A percentile compares a stretch with the other conserved stretches of the same genome.
Evolutionary conservation across 1,140 invertebrate genomes (phyloP).

Genomic region (Anadara kagoshimensis): DNA sequence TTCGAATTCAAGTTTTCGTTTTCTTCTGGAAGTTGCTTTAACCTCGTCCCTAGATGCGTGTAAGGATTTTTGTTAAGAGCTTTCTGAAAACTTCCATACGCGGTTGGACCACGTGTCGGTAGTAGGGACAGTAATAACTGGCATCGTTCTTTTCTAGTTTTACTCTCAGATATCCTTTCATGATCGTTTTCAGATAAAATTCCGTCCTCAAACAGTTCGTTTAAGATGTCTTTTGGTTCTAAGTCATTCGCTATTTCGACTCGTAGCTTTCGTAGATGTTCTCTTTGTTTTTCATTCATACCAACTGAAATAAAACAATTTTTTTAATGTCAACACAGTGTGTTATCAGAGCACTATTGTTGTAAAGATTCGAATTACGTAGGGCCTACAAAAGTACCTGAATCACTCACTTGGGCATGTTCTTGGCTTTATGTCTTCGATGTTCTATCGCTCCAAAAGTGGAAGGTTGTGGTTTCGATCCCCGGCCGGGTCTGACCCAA

Average conservation of each 20-base stretch:
- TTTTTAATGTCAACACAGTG: no score
- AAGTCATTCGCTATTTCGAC: background rate
- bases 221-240: conserved; percentile 20
- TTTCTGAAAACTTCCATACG: conserved; percentile 35
- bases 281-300: conserved; percentile 2
- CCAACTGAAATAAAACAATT: background rate
- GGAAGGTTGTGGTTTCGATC: no score
- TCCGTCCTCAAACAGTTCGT: conserved; percentile 8
- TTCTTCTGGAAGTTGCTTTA: background rate
- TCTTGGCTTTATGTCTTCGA: no score
- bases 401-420: no score
- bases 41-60: background rate
- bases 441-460: no score
- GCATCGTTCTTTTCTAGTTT: conserved; percentile 18
- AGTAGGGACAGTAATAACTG: background rate
- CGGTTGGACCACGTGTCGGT: conserved; percentile 12
- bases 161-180: background rate
- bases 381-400: no score
- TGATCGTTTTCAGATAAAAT: conserved; percentile 6
- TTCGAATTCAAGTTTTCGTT: background rate
- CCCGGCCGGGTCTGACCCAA: no score
- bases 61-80: conserved; percentile 12
- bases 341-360: no score
- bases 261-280: background rate
- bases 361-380: no score